Evolutionary conservation across 2,113 vertebrate genomes (phyloP).

Genomic region (Brachirus orientalis): DNA sequence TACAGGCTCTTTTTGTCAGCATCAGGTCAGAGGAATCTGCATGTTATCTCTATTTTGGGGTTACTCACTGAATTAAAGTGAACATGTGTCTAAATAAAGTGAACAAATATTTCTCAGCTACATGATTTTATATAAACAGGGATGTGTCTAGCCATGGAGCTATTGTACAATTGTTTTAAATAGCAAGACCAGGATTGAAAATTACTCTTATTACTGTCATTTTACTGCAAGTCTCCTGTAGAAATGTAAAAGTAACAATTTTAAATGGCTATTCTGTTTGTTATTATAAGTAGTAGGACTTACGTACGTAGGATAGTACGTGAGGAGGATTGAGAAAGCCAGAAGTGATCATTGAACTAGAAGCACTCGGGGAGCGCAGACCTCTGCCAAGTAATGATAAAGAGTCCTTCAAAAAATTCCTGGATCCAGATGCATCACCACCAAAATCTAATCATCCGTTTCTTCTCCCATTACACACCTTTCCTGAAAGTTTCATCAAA

Average conservation of each 20-base stretch:
- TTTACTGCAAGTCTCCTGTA: background rate
- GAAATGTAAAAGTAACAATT: background rate
- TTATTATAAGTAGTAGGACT: background rate
- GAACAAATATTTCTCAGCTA: background rate
- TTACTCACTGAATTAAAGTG: slow-evolving; percentile 23
- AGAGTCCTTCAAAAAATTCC: too few species aligned
- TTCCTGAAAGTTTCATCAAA: too few species aligned
- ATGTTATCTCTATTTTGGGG: slow-evolving; percentile 15
- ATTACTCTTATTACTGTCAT: too few species aligned
- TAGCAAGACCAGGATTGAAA: background rate
- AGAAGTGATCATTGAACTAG: too few species aligned
- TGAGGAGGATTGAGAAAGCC: too few species aligned
- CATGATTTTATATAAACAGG: background rate
- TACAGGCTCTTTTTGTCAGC: slow-evolving; percentile 52
- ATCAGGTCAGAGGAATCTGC: slow-evolving; percentile 35
- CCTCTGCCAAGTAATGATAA: too few species aligned
- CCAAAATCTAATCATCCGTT: too few species aligned
- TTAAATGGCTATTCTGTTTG: background rate
- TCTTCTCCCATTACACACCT: too few species aligned
- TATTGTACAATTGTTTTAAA: background rate
- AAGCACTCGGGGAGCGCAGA: too few species aligned
- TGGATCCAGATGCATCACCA: too few species aligned
- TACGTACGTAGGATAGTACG: too few species aligned
- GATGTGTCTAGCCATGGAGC: slow-evolving; percentile 9
- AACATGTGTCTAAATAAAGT: too few species aligned